phyloP scores from a whole-genome alignment of 2,113 vertebrate species.

The Catharus fuscescens region DNA sequence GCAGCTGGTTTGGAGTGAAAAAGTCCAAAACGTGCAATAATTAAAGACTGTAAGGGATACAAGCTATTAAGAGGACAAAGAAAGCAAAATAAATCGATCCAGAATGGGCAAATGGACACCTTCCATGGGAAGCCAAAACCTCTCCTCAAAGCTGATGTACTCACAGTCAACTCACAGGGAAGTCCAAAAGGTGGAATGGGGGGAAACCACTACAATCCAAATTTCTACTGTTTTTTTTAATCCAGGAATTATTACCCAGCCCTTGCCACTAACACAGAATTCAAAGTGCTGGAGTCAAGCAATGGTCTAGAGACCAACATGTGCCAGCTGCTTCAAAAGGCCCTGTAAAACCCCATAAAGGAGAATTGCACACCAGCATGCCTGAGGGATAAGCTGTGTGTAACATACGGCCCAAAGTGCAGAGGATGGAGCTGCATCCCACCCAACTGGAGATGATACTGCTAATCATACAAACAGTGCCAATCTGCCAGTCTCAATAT shows the following conservation, averaged over 20 bases:
- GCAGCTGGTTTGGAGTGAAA: constrained; percentile 57
- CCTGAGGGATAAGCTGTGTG: background rate
- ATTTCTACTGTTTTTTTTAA: background rate
- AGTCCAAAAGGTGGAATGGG: background rate
- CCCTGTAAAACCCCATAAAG: background rate
- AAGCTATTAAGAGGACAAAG: constrained; percentile 40
- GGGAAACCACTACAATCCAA: background rate
- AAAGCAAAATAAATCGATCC: background rate
- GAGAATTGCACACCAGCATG: background rate
- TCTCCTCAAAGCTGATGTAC: background rate
- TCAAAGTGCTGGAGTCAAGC: background rate
- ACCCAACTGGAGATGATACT: background rate
- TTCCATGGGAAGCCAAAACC: background rate
- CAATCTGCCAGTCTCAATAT: constrained; percentile 25
- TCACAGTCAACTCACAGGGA: background rate
- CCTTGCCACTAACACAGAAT: background rate
- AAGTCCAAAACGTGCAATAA: constrained; percentile 48
- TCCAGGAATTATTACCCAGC: background rate
- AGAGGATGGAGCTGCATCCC: background rate
- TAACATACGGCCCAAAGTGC: background rate
- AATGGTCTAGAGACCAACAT: background rate
- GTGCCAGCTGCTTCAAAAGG: constrained; percentile 35
- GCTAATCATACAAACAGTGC: background rate
- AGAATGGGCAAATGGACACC: background rate
- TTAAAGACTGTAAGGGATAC: constrained; percentile 35